Percentiles rank a stretch among this genome's conserved stretches.
These are phyloP conservation scores for Hyles lineata DNA, from an alignment of 2,888 invertebrate genomes.

Conservation along the genomic window DNA sequence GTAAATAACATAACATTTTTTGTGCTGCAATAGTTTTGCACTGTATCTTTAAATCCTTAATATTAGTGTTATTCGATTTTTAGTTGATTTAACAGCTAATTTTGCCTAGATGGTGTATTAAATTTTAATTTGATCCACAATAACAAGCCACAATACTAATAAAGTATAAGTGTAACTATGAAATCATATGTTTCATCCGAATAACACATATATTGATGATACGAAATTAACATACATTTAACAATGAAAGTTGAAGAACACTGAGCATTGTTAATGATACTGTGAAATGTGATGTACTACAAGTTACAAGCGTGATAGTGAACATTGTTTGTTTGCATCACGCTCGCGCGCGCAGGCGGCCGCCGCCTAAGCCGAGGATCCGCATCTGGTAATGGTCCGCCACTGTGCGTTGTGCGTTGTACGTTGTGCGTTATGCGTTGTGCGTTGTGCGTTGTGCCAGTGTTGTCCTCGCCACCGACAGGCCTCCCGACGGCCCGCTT, in stretches of 20 bases:
- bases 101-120: no score
- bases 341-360: constrained; percentile 87
- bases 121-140: neutral
- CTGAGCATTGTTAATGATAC: neutral
- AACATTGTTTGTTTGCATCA: constrained; percentile 83
- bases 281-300: neutral
- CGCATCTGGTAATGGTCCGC: constrained; percentile 92
- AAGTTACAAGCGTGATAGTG: constrained; percentile 64
- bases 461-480: constrained; percentile 72
- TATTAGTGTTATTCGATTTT: constrained; percentile 24
- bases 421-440: constrained; percentile 36
- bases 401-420: constrained; percentile 44
- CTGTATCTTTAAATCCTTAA: constrained; percentile 15
- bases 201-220: constrained; percentile 1
- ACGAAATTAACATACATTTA: constrained; percentile 1
- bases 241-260: constrained; percentile 8
- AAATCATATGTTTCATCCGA: neutral
- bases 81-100: neutral
- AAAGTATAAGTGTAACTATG: neutral
- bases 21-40: constrained; percentile 5
- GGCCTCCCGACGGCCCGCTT: constrained; percentile 78
- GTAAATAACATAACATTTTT: neutral
- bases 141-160: neutral
- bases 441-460: constrained; percentile 44
- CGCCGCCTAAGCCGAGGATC: constrained; percentile 95